phyloP scores from a whole-genome alignment of 2,113 vertebrate species.

The Actinemys pallida region DNA sequence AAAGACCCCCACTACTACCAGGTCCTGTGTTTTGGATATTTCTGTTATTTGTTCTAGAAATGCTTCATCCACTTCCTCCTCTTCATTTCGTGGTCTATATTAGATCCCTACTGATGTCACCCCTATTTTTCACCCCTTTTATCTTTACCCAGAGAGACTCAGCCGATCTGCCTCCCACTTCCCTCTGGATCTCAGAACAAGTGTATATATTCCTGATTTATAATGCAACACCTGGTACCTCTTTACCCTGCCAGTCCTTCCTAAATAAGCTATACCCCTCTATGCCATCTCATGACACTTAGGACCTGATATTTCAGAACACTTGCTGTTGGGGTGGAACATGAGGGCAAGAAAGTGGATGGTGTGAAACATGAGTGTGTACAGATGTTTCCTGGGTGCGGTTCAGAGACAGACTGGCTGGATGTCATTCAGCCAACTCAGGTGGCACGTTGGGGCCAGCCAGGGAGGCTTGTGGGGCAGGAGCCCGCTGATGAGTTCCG shows the following conservation, averaged over 20 bases:
- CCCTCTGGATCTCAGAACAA: neutral
- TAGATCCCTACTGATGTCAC: neutral
- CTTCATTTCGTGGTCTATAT: neutral
- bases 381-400: no score
- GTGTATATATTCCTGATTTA: neutral
- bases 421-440: no score
- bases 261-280: neutral
- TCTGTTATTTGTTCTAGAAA: neutral
- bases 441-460: no score
- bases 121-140: neutral
- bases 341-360: no score
- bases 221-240: neutral
- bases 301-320: no score
- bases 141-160: neutral
- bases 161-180: neutral
- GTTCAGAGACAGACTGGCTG: no score
- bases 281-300: no score
- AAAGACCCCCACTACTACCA: neutral
- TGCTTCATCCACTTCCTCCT: neutral
- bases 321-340: no score
- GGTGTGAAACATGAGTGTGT: no score
- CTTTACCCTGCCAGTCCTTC: neutral
- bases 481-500: no score
- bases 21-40: neutral
- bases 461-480: no score